phyloP scores from a whole-genome alignment of 2,888 invertebrate species.

The Operophtera brumata region DNA sequence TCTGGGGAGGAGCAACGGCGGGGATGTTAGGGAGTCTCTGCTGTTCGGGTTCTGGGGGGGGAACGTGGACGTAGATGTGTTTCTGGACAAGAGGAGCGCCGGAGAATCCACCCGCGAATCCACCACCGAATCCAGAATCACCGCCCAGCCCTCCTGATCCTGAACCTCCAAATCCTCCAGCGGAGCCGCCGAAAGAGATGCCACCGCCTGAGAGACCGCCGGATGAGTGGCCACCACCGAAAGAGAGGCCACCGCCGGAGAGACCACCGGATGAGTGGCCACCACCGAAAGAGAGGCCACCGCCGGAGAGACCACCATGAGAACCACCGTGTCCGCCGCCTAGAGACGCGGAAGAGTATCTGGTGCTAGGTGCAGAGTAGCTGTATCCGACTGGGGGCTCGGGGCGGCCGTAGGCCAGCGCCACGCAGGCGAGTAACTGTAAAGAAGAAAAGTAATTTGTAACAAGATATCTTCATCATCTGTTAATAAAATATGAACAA shows the following conservation, averaged over 20 bases:
- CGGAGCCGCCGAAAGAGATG: constrained; percentile 50
- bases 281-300: constrained; percentile 49
- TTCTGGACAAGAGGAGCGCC: constrained; percentile 87
- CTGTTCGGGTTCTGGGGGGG: constrained; percentile 92
- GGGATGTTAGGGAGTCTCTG: constrained; percentile 83
- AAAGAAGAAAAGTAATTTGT: constrained; percentile 40
- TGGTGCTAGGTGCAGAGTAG: constrained; percentile 64
- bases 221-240: constrained; percentile 43
- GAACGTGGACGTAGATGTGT: constrained; percentile 94
- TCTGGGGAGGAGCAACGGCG: constrained; percentile 87
- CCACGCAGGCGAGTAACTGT: constrained; percentile 75
- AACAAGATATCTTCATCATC: neutral
- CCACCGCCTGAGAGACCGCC: constrained; percentile 48
- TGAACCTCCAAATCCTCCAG: constrained; percentile 42
- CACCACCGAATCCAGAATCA: constrained; percentile 64
- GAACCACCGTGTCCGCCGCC: constrained; percentile 48
- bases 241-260: constrained; percentile 51
- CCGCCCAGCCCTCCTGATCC: constrained; percentile 49
- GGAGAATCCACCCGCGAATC: constrained; percentile 69
- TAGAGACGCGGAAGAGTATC: constrained; percentile 52
- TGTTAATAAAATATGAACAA: neutral
- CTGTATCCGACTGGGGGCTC: constrained; percentile 77
- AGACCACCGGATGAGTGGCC: constrained; percentile 44
- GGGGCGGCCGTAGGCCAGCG: constrained; percentile 71
- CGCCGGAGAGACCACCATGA: constrained; percentile 45